Percentiles rank a stretch among this genome's conserved stretches.
Evolutionary conservation across 2,888 invertebrate species (phyloP).

Genomic region (Artemia sinica): DNA sequence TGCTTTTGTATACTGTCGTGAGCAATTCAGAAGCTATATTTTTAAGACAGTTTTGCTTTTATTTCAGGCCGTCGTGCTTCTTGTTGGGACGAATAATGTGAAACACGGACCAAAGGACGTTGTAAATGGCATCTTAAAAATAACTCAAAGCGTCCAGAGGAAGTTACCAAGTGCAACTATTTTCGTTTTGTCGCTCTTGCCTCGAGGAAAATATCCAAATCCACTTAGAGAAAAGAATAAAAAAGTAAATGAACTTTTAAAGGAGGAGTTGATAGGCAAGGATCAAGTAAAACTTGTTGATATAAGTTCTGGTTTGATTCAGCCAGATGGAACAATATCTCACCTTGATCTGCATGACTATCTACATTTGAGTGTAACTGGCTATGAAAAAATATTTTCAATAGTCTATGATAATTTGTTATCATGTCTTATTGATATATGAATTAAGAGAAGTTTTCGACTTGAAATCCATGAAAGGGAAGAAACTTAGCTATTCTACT

Average conservation of each 20-base stretch:
- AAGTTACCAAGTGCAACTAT: slow-evolving; percentile 63
- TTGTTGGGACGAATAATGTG: slow-evolving; percentile 76
- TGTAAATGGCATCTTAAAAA: slow-evolving; percentile 58
- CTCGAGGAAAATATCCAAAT: slow-evolving; percentile 71
- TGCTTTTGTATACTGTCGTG: too few relatives aligned
- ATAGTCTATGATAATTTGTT: slow-evolving; percentile 60
- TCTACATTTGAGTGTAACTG: slow-evolving; percentile 64
- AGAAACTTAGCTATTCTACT: too few relatives aligned
- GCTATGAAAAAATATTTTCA: slow-evolving; percentile 69
- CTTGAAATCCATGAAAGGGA: too few relatives aligned
- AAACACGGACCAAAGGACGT: slow-evolving; percentile 60
- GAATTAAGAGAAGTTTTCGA: too few relatives aligned
- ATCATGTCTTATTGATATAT: slow-evolving; percentile 52
- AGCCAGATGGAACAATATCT: slow-evolving; percentile 60
- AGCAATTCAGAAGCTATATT: too few relatives aligned
- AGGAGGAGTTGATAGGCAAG: slow-evolving; percentile 40
- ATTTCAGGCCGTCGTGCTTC: slow-evolving; percentile 57
- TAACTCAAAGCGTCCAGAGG: slow-evolving; percentile 51
- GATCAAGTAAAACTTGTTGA: slow-evolving; percentile 59
- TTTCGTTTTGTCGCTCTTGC: slow-evolving; percentile 69
- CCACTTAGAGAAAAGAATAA: slow-evolving; percentile 54
- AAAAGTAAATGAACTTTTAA: slow-evolving; percentile 53
- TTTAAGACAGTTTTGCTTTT: neutral
- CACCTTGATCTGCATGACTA: slow-evolving; percentile 85
- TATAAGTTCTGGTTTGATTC: slow-evolving; percentile 46